Evolutionary conservation across 2,888 invertebrate species (phyloP).

Genomic region (Acleris sparsana): DNA sequence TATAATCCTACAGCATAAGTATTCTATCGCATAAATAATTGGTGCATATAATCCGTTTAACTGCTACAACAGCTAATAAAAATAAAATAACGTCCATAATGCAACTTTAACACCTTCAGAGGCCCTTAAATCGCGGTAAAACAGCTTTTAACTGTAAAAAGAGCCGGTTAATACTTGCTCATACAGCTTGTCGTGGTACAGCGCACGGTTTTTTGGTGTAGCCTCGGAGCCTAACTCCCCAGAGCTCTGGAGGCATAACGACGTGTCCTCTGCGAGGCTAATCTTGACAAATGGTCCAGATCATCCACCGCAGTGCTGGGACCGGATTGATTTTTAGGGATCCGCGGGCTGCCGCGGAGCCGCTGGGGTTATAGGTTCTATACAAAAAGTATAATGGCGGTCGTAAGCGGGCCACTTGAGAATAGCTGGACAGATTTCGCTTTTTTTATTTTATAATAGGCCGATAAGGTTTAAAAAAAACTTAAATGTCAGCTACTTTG

Average conservation of each 20-base stretch:
- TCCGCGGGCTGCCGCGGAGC: not conserved
- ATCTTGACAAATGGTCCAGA: slow-evolving; percentile 81
- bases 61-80: not conserved
- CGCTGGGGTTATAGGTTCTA: not conserved
- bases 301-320: slow-evolving; percentile 72
- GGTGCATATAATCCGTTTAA: no score
- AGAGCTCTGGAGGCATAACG: slow-evolving; percentile 24
- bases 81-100: not conserved
- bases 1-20: no score
- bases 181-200: not conserved
- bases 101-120: not conserved
- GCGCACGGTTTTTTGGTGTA: slow-evolving; percentile 16
- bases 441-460: no score
- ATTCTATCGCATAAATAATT: no score
- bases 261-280: slow-evolving; percentile 61
- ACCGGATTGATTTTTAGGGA: slow-evolving; percentile 61
- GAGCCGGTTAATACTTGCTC: not conserved
- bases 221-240: slow-evolving; percentile 22
- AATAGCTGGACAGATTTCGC: no score
- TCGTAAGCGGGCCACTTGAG: no score
- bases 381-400: not conserved
- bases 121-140: no score
- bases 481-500: no score
- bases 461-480: no score
- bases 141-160: not conserved